A percentile compares a stretch with the other conserved stretches of the same genome.
Conservation (phyloP, 2,113 vertebrate species). For the Hypanus sabinus region DNA sequence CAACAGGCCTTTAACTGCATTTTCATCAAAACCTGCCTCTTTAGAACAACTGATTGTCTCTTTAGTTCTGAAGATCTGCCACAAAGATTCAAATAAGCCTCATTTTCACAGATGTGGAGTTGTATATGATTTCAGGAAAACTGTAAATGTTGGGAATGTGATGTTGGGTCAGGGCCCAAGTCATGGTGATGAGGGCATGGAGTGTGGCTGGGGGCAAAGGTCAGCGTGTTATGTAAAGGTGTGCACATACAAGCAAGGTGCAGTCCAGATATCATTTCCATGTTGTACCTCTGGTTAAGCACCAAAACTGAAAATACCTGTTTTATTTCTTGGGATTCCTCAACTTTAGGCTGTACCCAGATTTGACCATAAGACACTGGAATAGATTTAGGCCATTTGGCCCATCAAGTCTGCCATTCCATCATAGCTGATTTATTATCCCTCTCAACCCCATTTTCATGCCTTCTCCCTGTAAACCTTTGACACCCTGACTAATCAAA, state of each 20-base stretch:
- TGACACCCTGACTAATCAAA: too few relatives aligned
- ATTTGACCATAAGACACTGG: too few relatives aligned
- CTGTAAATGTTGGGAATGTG: not conserved
- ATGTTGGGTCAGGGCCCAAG: too few relatives aligned
- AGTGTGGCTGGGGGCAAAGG: too few relatives aligned
- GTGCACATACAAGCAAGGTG: too few relatives aligned
- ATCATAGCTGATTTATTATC: too few relatives aligned
- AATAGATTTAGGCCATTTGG: too few relatives aligned
- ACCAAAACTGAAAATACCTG: not conserved
- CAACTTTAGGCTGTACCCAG: not conserved
- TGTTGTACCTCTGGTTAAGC: not conserved
- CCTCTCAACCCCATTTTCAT: too few relatives aligned
- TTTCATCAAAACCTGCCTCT: not conserved
- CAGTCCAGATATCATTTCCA: not conserved
- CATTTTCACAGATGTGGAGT: not conserved
- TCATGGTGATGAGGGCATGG: too few relatives aligned
- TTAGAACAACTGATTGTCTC: not conserved
- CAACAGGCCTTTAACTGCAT: not conserved
- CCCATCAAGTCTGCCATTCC: too few relatives aligned
- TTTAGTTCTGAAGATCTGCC: not conserved
- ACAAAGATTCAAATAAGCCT: not conserved
- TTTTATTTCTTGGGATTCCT: not conserved
- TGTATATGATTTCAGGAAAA: not conserved
- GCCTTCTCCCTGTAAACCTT: too few relatives aligned
- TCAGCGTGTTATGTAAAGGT: too few relatives aligned